Base-by-base conservation (phyloP, 1,140 invertebrate species). In the Formica selysi region DNA sequence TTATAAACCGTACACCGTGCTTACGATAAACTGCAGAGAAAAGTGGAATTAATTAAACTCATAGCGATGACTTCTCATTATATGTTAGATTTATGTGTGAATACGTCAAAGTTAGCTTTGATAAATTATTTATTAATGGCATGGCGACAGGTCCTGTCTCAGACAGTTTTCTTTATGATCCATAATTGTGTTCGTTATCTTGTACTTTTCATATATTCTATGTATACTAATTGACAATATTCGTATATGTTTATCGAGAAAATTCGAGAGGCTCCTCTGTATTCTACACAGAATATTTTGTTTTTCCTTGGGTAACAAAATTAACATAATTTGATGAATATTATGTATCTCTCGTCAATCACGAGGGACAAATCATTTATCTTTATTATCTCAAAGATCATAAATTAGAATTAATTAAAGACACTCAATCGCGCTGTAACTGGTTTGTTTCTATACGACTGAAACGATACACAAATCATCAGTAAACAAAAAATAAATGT, bases 281-380 rank as follows among this genome's bases (percentile, higher is more conserved):
- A 16, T 59, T 41, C 5, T 16, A 61, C 0, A 19, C 11, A 5
- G 29, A 36, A 54, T 57, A 36, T 32, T 10, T 26, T 51, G 48
- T 3, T 54, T 36, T 68, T 68, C 29, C 38, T 32, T 19, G 38
- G 59, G 26, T 22, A 59, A 61, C 10, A 11, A 48, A 78, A 64
- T 78, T 78, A 64, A 29, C 76, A 48, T 64, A 65, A 67, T 48
- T 79, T 79, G 41, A 79, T 67, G 13, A 51, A 51, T 51, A 51
- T 62, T 67, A 19, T 16, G 32, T 51, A 67, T 13, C 4, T 29
- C 3, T n/a, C 29, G 76, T 36, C 16, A 61, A 36, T 79, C 41
- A 65, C 26, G 8, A 19, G 13, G 19, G 32, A 80, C 76, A 32
- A 57, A 36, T 41, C 36, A 70, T 70, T 57, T n/a, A 32, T 38